These are phyloP conservation scores for Microplitis demolitor DNA, from an alignment of 1,140 invertebrate genomes.

Conservation along the genomic window DNA sequence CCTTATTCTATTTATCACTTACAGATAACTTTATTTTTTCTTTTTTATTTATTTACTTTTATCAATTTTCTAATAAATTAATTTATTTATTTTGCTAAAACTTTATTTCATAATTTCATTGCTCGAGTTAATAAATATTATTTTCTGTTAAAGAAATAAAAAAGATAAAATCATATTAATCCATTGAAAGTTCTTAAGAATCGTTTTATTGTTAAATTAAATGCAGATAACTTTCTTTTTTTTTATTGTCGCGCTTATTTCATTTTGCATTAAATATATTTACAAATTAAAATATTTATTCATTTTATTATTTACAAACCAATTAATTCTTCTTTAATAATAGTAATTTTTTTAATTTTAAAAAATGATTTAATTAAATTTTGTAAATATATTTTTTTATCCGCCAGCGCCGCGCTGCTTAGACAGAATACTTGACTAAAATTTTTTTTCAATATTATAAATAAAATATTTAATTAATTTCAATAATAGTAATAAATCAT, in stretches of 20 bases:
- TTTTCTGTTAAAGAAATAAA: neutral
- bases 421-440: constrained; percentile 51
- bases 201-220: constrained; percentile 40
- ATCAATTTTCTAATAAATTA: neutral
- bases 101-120: too few relatives aligned
- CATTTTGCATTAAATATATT: constrained; percentile 14
- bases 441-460: constrained; percentile 2
- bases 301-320: neutral
- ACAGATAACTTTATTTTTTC: constrained; percentile 11
- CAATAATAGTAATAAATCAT: too few relatives aligned
- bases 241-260: constrained; percentile 3
- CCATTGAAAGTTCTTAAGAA: constrained; percentile 48
- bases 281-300: constrained; percentile 8
- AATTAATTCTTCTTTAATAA: neutral
- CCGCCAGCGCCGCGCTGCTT: constrained; percentile 53
- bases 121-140: neutral
- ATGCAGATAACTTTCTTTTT: constrained; percentile 51
- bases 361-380: constrained; percentile 2
- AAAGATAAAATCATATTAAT: neutral
- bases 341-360: neutral
- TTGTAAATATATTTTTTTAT: constrained; percentile 11
- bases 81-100: too few relatives aligned
- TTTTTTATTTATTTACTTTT: constrained; percentile 12
- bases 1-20: constrained; percentile 15
- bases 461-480: too few relatives aligned